phyloP scores from a whole-genome alignment of 1,140 invertebrate species.

The Meloidogyne hapla region DNA sequence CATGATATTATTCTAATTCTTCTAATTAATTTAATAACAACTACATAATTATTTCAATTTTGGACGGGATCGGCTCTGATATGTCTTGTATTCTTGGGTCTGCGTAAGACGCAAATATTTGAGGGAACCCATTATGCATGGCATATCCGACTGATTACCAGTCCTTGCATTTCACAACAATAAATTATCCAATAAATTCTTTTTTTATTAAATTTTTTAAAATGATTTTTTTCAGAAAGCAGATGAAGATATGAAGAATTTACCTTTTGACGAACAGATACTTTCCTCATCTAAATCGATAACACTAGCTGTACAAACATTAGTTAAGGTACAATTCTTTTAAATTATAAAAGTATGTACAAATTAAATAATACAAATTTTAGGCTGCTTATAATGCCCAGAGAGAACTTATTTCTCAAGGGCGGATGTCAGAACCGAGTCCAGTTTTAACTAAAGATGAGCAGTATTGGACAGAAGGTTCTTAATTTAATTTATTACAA shows the following conservation, averaged over 20 bases:
- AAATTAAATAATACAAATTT: constrained; percentile 25
- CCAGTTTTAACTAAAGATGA: constrained; percentile 72
- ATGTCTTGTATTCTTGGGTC: constrained; percentile 65
- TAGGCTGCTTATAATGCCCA: constrained; percentile 41
- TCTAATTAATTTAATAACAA: constrained; percentile 22
- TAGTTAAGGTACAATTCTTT: constrained; percentile 94
- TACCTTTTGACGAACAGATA: constrained; percentile 93
- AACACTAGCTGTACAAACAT: constrained; percentile 87
- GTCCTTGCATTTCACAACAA: background rate
- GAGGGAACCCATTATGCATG: constrained; percentile 53
- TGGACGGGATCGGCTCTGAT: constrained; percentile 48
- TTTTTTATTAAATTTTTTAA: constrained; percentile 8
- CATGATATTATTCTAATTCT: background rate
- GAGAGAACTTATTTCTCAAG: constrained; percentile 57
- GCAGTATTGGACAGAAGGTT: constrained; percentile 86
- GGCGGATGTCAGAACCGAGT: constrained; percentile 46
- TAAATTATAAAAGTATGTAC: constrained; percentile 73
- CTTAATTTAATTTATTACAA: background rate
- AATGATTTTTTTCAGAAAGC: constrained; percentile 64
- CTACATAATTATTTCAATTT: constrained; percentile 2
- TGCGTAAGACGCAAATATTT: background rate
- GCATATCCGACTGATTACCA: constrained; percentile 56
- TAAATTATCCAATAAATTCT: background rate
- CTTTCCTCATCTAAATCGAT: constrained; percentile 96
- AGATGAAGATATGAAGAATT: constrained; percentile 72